Percentiles rank a stretch among this genome's conserved stretches.
phyloP scores from a whole-genome alignment of 2,888 invertebrate genomes.

The Teleogryllus oceanicus region DNA sequence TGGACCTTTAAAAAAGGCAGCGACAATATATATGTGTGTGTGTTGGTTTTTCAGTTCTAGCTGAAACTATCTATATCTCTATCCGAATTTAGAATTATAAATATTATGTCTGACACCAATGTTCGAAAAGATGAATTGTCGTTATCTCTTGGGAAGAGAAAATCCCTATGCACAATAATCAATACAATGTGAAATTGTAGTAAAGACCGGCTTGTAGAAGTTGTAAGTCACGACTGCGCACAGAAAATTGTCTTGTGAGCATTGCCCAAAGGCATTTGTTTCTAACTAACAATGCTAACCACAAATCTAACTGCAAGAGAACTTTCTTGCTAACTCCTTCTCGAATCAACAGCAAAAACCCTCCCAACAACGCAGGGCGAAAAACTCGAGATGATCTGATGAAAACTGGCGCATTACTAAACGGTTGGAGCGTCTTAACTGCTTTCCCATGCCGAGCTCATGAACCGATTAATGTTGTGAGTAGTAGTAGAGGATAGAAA shows the following conservation, averaged over 20 bases:
- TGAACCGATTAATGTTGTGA: constrained; percentile 3
- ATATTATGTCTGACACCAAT: no score
- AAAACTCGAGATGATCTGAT: not conserved
- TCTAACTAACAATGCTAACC: not conserved
- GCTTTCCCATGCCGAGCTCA: constrained; percentile 18
- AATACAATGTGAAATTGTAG: no score
- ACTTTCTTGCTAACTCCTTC: not conserved
- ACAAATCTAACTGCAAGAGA: not conserved
- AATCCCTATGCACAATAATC: no score
- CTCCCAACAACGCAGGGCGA: not conserved
- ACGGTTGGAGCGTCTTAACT: not conserved
- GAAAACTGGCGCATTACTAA: not conserved
- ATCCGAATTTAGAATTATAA: no score
- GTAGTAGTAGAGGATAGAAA: not conserved
- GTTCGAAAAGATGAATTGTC: no score
- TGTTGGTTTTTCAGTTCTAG: no score
- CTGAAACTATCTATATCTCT: no score
- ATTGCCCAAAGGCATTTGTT: not conserved
- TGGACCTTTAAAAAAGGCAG: no score
- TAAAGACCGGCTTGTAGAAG: not conserved
- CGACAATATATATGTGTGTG: no score
- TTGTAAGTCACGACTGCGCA: not conserved
- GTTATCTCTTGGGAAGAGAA: no score
- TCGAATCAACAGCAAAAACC: not conserved
- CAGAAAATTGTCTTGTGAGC: not conserved